phyloP scores from a whole-genome alignment of 2,888 invertebrate species.

The Protonemura montana region DNA sequence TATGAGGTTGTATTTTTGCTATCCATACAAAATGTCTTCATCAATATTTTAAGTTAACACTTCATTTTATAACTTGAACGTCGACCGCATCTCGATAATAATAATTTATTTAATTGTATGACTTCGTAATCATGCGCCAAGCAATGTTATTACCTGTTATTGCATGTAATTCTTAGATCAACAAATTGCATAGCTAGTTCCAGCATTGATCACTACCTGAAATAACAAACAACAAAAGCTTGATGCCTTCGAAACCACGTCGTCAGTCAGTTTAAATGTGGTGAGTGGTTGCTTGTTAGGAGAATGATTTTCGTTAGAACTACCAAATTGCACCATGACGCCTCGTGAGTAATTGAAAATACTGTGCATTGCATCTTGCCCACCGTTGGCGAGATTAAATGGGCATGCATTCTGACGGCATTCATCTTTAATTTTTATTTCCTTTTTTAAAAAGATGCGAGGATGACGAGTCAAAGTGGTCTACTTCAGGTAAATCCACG shows the following conservation, averaged over 20 bases:
- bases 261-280: no score
- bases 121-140: neutral
- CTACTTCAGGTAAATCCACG: neutral
- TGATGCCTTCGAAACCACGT: no score
- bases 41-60: neutral
- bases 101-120: neutral
- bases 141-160: neutral
- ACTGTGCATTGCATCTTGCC: neutral
- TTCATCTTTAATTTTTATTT: neutral
- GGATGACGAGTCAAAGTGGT: neutral
- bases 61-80: neutral
- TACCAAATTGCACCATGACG: neutral
- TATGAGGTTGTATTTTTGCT: no score
- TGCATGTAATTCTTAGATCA: neutral
- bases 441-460: neutral
- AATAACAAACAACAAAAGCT: neutral
- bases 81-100: neutral
- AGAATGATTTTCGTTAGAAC: neutral
- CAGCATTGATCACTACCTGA: neutral
- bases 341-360: neutral
- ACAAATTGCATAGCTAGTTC: neutral
- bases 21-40: neutral
- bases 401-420: neutral
- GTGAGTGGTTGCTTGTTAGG: no score
- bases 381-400: neutral